Base-by-base conservation (phyloP, 2,797 vertebrate genomes). In the Silurus lanzhouensis region DNA sequence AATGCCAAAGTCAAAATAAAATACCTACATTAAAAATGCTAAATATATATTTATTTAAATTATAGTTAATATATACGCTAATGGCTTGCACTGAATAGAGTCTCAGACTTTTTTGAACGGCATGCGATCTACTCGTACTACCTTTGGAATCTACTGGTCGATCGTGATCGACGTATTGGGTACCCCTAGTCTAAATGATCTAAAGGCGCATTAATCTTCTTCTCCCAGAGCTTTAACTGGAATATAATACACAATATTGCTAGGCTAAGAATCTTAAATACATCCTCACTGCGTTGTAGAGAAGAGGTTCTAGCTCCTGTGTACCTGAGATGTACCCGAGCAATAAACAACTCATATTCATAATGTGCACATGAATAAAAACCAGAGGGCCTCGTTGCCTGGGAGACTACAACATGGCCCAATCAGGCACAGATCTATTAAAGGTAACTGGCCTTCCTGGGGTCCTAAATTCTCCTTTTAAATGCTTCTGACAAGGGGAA, bases 391-490 rank as follows among this genome's bases (percentile, higher is more conserved):
- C 19, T 60, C 67, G 68, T 89, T 83, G 74, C 75, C 74, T 67
- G 20, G 85, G 61, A 82, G 74, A 85, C 82, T 75, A 81, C 38
- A 64, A 70, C 76, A 22, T 19, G 25, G 55, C 48, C 20, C 85
- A 58, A 48, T 66, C 84, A 87, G 72, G 15, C 58, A 25, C 58
- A 44, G 31, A 68, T 71, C 83, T 81, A 79, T 90, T 86, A 87
- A 87, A 87, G 83, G 83, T 90, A 88, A 90, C 82, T 66, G 74
- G 60, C 82, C 80, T 86, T 83, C 64, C 75, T 61, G 64, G 81
- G 81, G 86, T 84, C 81, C 78, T 88, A 85, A 89, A 89, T 83
- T 72, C 31, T 20, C 71, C 83, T 85, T 81, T 89, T 85, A 87
- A 81, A 83, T 84, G 81, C 64, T 75, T 81, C 83, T 87, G 84